Base-by-base conservation (phyloP, 2,113 vertebrate species). In the Otocyon megalotis region DNA sequence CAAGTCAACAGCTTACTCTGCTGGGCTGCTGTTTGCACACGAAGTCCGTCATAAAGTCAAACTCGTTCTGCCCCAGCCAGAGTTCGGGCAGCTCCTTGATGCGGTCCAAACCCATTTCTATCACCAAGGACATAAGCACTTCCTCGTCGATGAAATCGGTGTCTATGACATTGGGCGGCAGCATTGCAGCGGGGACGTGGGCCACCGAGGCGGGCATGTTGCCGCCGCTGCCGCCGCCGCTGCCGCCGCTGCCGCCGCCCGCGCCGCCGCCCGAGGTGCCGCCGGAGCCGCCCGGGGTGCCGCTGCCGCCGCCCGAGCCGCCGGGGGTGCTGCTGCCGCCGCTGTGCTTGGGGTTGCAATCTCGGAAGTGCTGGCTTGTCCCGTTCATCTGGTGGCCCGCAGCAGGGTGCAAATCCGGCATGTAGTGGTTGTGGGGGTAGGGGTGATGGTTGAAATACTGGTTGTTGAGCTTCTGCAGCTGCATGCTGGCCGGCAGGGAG, bases 121-220 rank as follows among this genome's bases (percentile, higher is more conserved):
- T 98, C 97, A 99, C 99, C 98, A 99, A 98, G 97, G 99, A 99
- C 99, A 99, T 99, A 91, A 99, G 98, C 96, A 99, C 99, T 98
- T 99, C 99, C 99, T 99, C 99, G 97, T 99, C 99, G 97, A 99
- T 99, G 98, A 99, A 99, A 98, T 99, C 99, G 96, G 99, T 99
- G 99, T 99, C 99, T 98, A 99, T 99, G 98, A 99, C 99, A 99
- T 99, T 99, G 99, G 99, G 99, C 98, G 99, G 99, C 99, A 99
- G 99, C 98, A 99, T 99, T 96, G 99, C 99, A 58, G 97, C 97
- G 8, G 99, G 99, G 98, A 99, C 99, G 97, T 99, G 99, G 97
- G 99, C 98, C 97, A 98, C 99, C 1, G 99, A 98, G 94, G 98
- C 98, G 72, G 99, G 98, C 98, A 99, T 98, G 76, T 95, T 97